Conservation (phyloP, 2,797 vertebrate species). For the Mormyrops attenuatus region DNA sequence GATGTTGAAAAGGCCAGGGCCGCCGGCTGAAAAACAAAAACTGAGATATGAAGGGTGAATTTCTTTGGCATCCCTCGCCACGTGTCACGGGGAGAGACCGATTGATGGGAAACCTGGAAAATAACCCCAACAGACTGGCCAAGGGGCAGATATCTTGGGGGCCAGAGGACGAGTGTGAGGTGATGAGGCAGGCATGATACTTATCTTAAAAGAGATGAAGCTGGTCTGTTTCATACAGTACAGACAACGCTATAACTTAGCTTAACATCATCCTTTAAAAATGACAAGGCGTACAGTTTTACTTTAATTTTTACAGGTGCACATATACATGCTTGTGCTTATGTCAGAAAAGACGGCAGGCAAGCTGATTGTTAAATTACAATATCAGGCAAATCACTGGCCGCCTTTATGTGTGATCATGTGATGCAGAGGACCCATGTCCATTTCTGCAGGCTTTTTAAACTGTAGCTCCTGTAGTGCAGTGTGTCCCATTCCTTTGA, state of each 20-base stretch:
- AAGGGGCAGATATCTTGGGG: neutral
- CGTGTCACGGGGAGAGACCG: neutral
- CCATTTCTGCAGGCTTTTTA: neutral
- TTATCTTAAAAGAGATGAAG: neutral
- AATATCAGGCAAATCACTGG: neutral
- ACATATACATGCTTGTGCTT: neutral
- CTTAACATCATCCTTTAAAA: neutral
- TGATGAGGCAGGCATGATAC: neutral
- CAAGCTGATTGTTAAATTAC: neutral
- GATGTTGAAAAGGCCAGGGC: neutral
- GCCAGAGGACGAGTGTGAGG: neutral
- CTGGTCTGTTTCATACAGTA: neutral
- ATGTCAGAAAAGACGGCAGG: neutral
- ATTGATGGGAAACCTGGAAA: neutral
- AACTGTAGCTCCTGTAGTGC: neutral
- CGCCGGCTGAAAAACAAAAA: neutral
- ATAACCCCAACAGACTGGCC: neutral
- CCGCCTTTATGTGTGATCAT: neutral
- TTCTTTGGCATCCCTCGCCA: neutral
- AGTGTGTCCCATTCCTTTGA: neutral
- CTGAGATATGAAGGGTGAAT: slow-evolving; percentile 5
- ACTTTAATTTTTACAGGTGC: neutral
- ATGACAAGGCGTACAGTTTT: neutral
- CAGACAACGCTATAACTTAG: neutral
- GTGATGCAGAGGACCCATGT: neutral